Percentiles rank a stretch among this genome's conserved stretches.
These are phyloP conservation scores for Tinamus major DNA, from an alignment of 2,797 vertebrate species.

Conservation along the genomic window DNA sequence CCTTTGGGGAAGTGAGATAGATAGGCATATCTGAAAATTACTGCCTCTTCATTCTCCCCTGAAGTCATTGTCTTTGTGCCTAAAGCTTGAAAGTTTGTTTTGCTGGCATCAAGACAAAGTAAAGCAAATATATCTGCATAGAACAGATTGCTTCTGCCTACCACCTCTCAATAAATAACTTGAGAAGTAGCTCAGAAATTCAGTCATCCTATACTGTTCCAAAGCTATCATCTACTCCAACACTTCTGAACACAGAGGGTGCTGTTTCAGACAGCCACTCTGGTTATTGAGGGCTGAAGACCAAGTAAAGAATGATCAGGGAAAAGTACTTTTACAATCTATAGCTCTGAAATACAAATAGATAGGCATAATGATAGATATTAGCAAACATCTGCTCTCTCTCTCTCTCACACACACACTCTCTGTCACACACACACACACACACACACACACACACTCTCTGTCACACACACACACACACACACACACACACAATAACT, in stretches of 20 bases:
- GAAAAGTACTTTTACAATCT: not conserved
- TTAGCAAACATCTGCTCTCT: not conserved
- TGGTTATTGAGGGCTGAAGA: not conserved
- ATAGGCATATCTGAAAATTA: constrained; percentile 14
- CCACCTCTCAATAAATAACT: not conserved
- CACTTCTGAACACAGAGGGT: not conserved
- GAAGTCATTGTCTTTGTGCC: not conserved
- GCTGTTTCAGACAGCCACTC: not conserved
- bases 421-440: accelerated
- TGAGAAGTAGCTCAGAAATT: not conserved
- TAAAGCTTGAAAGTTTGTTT: constrained; percentile 21
- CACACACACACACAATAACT: accelerated
- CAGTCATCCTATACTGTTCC: not conserved
- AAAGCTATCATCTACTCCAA: not conserved
- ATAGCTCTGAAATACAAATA: not conserved
- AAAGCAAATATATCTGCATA: constrained; percentile 6
- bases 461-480: not conserved
- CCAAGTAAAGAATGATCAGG: not conserved
- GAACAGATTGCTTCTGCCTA: not conserved
- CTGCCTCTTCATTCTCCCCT: not conserved
- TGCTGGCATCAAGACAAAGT: not conserved
- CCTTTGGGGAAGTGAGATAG: constrained; percentile 12
- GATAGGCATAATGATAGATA: not conserved
- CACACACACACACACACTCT: accelerated
- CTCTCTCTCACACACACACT: not conserved